Base-by-base conservation (phyloP, 1,140 invertebrate species). In the Uloborus diversus region DNA sequence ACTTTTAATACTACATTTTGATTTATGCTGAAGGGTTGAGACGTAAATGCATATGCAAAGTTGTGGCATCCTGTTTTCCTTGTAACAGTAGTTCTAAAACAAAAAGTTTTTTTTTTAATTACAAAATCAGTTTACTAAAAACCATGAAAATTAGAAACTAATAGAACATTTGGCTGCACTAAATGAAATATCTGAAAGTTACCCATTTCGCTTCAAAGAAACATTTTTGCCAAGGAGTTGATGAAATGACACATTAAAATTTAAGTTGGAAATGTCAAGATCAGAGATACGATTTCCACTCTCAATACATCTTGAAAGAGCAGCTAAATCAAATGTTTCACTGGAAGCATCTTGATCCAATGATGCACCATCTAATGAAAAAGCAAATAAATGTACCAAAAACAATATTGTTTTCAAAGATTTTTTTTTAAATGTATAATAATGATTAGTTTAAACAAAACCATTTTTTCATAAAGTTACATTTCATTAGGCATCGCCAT, bases 21-120 rank as follows among this genome's bases (percentile, higher is more conserved):
- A 4, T 94, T 94, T 27, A 94, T 90, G 35, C 92, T 89, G 83
- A 98, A 88, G 4, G 96, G 95, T 17, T 94, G 87, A 3, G 91
- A 90, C 1, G 95, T 95, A 85, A 99, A 98, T 0, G 97, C 94
- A 87, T 98, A 98, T 1, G 95, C 96, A 86, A 97, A 94, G 84
- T 94, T 95, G 86, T 96, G 98, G 85, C 97, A 95, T 0, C 93
- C 92, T 81, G 93, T 91, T 2, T 89, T 90, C 69, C 96, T 89
- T 1, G 92, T 91, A 0, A 96, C 96, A 0, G 96, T 90, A 33
- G 91, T 93, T 62, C 93, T 84, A 30, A 32, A 62, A 62, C 27
- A 17, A 49, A 5, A 53, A n/a, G 4, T 13, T 53, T 13, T 53
- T 11, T 53, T 13, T 53, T 53, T n/a, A n/a, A n/a, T n/a, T n/a